Percentiles rank a stretch among this genome's conserved stretches.
These are phyloP conservation scores for Ectobius pallidus DNA, from an alignment of 2,888 invertebrate genomes.

Conservation along the genomic window DNA sequence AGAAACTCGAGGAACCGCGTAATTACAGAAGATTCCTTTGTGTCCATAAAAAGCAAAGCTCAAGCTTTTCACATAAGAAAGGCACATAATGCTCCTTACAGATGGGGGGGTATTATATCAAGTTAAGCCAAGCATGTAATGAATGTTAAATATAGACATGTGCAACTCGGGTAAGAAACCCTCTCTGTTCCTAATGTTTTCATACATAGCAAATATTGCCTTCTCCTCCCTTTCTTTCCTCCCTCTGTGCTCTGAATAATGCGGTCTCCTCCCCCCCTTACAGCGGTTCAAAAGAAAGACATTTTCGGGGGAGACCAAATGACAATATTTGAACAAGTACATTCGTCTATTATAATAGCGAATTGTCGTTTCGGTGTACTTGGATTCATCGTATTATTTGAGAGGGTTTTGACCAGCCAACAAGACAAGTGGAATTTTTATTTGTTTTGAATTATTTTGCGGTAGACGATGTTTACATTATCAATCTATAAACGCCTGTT, in stretches of 20 bases:
- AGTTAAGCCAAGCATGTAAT: conserved; percentile 41
- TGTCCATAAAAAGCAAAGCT: no score
- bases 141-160: conserved; percentile 43
- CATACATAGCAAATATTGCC: conserved; percentile 32
- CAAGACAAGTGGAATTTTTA: no score
- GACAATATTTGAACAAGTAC: conserved; percentile 27
- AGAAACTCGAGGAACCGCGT: no score
- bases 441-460: no score
- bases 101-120: conserved; percentile 14
- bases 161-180: conserved; percentile 33
- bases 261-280: conserved; percentile 4
- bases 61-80: no score
- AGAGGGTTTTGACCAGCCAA: no score
- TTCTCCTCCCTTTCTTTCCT: conserved; percentile 7
- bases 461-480: no score
- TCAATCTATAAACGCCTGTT: no score
- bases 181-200: conserved; percentile 29
- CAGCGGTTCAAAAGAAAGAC: conserved; percentile 16
- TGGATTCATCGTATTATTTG: no score
- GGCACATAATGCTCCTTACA: no score
- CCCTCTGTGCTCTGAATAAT: conserved; percentile 1
- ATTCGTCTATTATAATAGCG: not conserved
- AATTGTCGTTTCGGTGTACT: not conserved
- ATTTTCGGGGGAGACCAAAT: conserved; percentile 26
- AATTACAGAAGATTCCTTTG: no score